These are phyloP conservation scores for Larimichthys crocea DNA, from an alignment of 2,113 vertebrate genomes.

Conservation along the genomic window DNA sequence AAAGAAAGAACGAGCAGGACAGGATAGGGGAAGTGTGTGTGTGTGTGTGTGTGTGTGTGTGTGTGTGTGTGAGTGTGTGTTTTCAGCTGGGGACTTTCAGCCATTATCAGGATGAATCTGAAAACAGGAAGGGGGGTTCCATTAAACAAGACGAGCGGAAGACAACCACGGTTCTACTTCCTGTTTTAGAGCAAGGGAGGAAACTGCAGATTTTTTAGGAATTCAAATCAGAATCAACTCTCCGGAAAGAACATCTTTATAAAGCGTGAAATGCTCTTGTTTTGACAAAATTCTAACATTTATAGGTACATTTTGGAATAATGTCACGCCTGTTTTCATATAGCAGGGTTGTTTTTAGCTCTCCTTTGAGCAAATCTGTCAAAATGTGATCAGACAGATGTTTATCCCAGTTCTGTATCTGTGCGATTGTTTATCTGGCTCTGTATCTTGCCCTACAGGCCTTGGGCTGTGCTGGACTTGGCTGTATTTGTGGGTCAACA, in stretches of 20 bases:
- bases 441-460: slow-evolving; percentile 1
- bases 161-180: slow-evolving; percentile 81
- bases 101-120: slow-evolving; percentile 83
- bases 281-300: not conserved
- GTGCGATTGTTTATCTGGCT: slow-evolving; percentile 32
- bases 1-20: slow-evolving; percentile 34
- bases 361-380: not conserved
- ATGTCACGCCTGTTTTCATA: not conserved
- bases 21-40: slow-evolving; percentile 28
- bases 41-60: slow-evolving; percentile 10
- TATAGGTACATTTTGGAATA: no score
- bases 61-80: not conserved
- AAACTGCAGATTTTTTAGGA: slow-evolving; percentile 85
- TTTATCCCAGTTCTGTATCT: slow-evolving; percentile 36
- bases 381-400: slow-evolving; percentile 20
- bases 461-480: slow-evolving; percentile 48
- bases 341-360: not conserved
- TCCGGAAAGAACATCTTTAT: slow-evolving; percentile 26
- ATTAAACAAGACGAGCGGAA: slow-evolving; percentile 84
- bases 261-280: slow-evolving; percentile 1
- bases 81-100: slow-evolving; percentile 72
- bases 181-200: slow-evolving; percentile 77
- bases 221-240: slow-evolving; percentile 76
- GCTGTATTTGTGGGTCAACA: slow-evolving; percentile 65
- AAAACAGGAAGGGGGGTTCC: slow-evolving; percentile 85